phyloP scores from a whole-genome alignment of 2,113 vertebrate species.

The Pseudois nayaur region DNA sequence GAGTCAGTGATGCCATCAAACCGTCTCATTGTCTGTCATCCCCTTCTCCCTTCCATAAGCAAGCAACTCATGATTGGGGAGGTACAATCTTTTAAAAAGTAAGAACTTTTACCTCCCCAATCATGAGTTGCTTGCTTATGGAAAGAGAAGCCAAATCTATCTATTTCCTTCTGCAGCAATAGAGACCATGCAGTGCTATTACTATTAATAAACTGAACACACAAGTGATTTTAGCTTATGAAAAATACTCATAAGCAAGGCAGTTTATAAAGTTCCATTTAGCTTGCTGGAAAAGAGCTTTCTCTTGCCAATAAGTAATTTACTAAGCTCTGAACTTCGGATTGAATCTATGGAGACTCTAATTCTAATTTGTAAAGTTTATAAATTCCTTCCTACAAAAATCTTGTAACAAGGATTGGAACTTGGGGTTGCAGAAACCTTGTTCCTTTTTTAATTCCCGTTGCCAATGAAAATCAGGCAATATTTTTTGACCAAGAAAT shows the following conservation, averaged over 20 bases:
- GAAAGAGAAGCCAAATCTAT: not conserved
- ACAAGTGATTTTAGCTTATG: not conserved
- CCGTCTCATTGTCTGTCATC: not conserved
- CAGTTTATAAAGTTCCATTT: not conserved
- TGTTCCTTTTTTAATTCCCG: not conserved
- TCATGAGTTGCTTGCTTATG: not conserved
- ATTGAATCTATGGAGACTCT: not conserved
- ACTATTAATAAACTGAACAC: not conserved
- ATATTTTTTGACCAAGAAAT: not conserved
- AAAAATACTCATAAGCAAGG: not conserved
- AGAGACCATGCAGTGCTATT: not conserved
- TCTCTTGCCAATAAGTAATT: not conserved
- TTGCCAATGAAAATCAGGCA: slow-evolving; percentile 6
- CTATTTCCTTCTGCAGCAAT: not conserved
- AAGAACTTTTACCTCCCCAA: not conserved
- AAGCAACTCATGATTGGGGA: not conserved
- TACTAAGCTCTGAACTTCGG: not conserved
- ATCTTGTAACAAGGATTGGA: not conserved
- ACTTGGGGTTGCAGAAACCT: not conserved
- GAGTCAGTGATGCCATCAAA: not conserved
- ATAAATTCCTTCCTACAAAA: not conserved
- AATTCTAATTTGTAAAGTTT: not conserved
- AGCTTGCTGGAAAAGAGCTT: not conserved
- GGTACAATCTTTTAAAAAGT: not conserved
- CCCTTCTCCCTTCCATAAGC: not conserved